Evolutionary conservation across 2,113 vertebrate species (phyloP), one percentile per base, ranked within the genome.

Genomic region (Toxotes chatareus): DNA sequence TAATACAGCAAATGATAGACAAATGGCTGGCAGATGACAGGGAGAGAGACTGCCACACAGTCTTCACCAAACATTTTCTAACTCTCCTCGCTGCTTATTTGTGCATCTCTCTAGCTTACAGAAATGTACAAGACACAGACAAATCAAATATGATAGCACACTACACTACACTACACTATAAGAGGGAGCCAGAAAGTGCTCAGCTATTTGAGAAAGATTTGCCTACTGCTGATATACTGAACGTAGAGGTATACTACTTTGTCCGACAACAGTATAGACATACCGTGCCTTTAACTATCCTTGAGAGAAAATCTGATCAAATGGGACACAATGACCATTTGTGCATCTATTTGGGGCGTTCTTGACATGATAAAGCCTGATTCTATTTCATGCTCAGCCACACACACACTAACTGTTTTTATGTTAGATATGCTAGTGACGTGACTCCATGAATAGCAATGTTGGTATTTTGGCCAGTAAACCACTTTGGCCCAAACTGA

Each of bases 311-410:
- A 44, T 59, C 27, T 42, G 59, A 42, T 67, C n/a, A 51, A 61
- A 75, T 4, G 38, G 47, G 36, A 27, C 49, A 67, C 3, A 3
- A 5, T 61, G 66, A 85, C 61, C 61, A 59, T 14, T 42, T 12
- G 5, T 55, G 53, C 3, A 21, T 69, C 23, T 55, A 14, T 34
- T 17, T 56, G 6, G 19, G 40, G 32, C 4, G 13, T 34, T 64
- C 47, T 69, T 75, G 76, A 80, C 72, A 53, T 65, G 49, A 65
- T 59, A n/a, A 59, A 64, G 14, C 34, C 32, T 17, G 40, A 74
- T 49, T 59, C 44, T 36, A 51, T 53, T 59, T 79, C 17, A n/a
- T 40, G 32, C 38, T 67, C 11, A 46, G 21, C 31, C 9, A 13
- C 5, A 17, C 47, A 59, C 47, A 23, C n/a, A 32, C 4, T 4